Evolutionary conservation across 2,888 invertebrate species (phyloP), one percentile per base, ranked within the genome.

Genomic region (Erpobdella octoculata): DNA sequence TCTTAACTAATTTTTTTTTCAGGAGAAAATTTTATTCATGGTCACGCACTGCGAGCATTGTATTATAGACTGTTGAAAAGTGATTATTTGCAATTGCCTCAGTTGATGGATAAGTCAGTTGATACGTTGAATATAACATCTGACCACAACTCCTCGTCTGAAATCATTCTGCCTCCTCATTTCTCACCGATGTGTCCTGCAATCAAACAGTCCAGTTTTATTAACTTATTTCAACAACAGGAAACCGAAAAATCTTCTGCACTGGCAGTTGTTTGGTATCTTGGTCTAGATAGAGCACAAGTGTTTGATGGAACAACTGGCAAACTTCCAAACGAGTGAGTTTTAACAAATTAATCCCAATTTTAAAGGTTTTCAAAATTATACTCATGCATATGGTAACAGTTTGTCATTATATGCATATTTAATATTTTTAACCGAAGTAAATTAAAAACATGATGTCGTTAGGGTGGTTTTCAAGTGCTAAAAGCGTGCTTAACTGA

Each of bases 281-380:
- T 25, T 18, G 70, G 70, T 1, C 21, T 38, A 15, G 35, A 25
- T 25, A 70, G 61, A 38, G 59, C 61, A 0, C 61, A 70, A 21
- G 70, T 70, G 12, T 48, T 61, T n/a, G 70, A 70, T 61, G 70
- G 70, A 59, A 70, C 70, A 25, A 70, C 70, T n/a, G 70, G 70
- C 8, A 58, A 61, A 25, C 38, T 70, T 25, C 35, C 48, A 28
- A 48, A 61, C 28, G 61, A 70, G 70, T 70, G 25, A 35, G 70
- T 70, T 21, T 28, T 31, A n/a, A n/a, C 25, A 25, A 15, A 2
- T 15, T 59, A 5, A 59, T 59, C 15, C n/a, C 28, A 31, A 59
- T 59, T 18, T 1, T 59, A 31, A 15, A 28, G 25, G 18, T 12
- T 25, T 25, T 0, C 15, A 28, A 35, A 41, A 46, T 18, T 28